Percentiles rank a stretch among this genome's conserved stretches.
Evolutionary conservation across 2,797 vertebrate species (phyloP).

Genomic region (Poeciliopsis paucimaculata): DNA sequence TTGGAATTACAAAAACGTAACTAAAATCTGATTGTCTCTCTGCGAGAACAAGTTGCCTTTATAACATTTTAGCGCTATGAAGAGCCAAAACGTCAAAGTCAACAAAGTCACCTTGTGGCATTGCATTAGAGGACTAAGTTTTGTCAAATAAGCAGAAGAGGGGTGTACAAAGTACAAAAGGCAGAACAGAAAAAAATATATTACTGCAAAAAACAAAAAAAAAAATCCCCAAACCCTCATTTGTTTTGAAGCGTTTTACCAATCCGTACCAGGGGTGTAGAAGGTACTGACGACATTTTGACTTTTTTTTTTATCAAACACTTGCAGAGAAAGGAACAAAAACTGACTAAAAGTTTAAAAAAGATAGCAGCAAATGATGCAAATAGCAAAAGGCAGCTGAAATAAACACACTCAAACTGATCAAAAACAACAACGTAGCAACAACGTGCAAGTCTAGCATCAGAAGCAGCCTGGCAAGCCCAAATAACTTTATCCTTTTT

Average conservation of each 20-base stretch:
- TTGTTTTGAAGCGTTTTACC: not conserved
- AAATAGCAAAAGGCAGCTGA: slow-evolving; percentile 73
- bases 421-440: slow-evolving; percentile 59
- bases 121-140: not conserved
- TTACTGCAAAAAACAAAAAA: not conserved
- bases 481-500: not conserved
- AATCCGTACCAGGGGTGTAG: not conserved
- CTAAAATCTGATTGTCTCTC: not conserved
- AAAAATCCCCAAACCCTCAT: not conserved
- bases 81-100: not conserved
- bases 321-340: slow-evolving; percentile 7
- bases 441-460: slow-evolving; percentile 58
- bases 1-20: not conserved
- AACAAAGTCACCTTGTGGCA: not conserved
- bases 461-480: slow-evolving; percentile 33
- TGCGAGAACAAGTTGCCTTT: not conserved
- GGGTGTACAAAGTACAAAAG: not conserved
- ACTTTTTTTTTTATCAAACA: slow-evolving; percentile 44
- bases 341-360: slow-evolving; percentile 21
- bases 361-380: slow-evolving; percentile 76
- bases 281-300: slow-evolving; percentile 1
- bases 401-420: slow-evolving; percentile 60
- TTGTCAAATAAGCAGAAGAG: not conserved
- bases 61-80: not conserved
- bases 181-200: not conserved